Evolutionary conservation across 2,113 vertebrate genomes (phyloP), one percentile per base, ranked within the genome.

Genomic region (Lathamus discolor): DNA sequence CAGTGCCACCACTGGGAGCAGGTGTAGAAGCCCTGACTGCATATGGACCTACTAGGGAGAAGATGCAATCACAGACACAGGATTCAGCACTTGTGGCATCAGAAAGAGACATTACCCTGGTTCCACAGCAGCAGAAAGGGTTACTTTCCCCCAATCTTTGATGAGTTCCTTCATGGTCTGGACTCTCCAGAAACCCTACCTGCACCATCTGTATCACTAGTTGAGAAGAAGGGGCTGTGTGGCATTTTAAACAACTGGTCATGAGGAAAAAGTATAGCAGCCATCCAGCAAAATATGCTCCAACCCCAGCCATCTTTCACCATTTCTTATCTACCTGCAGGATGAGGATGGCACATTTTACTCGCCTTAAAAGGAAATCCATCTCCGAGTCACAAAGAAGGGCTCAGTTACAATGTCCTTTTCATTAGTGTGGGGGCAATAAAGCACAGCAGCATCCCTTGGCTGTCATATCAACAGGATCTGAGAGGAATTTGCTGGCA

Each of bases 391-490:
- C 66, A 54, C 88, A 93, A 88, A 52, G 64, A 90, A 43, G 33
- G 39, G 46, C 73, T 82, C 54, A 5, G 68, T 39, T 86, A 52
- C 74, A 69, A 90, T 13, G 41, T 82, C 75, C 89, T 55, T 92
- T 93, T 94, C 93, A 92, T 97, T 95, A 96, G 55, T 15, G 12
- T 43, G 67, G 89, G 79, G 93, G 95, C 92, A 88, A 93, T 89
- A 91, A 96, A 97, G 90, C 82, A 95, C 62, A 61, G 86, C 74
- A 86, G 94, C 86, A 66, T 74, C 75, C 92, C 88, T 18, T 48
- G 84, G 75, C 88, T 96, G 95, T 96, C 95, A 93, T 7, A 18
- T 49, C n/a, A 66, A 80, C 68, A 86, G 88, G n/a, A 72, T 44
- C 86, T 61, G 81, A 92, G 46, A 95, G 94, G 86, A 96, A 86